phyloP scores from a whole-genome alignment of 1,140 invertebrate species.

The Choristoneura fumiferana region DNA sequence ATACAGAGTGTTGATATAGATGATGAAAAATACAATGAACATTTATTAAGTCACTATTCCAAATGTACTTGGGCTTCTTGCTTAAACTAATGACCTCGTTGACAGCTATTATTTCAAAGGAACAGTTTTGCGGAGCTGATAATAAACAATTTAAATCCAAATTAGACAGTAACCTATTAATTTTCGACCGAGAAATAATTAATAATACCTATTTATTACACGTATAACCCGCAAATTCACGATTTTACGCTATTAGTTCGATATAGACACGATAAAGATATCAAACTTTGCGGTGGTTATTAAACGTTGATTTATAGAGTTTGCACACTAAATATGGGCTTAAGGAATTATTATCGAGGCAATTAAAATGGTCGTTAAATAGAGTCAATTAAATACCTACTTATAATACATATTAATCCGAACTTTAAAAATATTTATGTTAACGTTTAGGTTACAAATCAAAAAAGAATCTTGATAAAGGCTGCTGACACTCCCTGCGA shows the following conservation, averaged over 20 bases:
- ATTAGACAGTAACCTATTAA: constrained; percentile 15
- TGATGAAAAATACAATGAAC: too few species aligned
- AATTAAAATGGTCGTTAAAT: constrained; percentile 1
- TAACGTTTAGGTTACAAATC: too few species aligned
- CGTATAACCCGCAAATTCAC: constrained; percentile 34
- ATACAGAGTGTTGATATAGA: too few species aligned
- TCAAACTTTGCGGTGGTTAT: constrained; percentile 55
- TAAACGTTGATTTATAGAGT: constrained; percentile 58
- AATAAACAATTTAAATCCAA: constrained; percentile 9
- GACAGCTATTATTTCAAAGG: background rate
- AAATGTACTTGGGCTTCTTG: too few species aligned
- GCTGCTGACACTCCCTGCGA: too few species aligned
- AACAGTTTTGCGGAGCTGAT: background rate
- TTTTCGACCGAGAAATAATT: constrained; percentile 16
- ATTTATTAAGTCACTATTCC: too few species aligned
- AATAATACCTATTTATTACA: constrained; percentile 30
- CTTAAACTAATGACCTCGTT: too few species aligned
- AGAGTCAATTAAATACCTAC: too few species aligned
- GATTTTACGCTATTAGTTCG: constrained; percentile 52
- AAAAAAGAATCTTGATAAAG: too few species aligned
- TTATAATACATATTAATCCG: too few species aligned
- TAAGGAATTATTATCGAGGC: constrained; percentile 40
- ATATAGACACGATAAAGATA: constrained; percentile 68
- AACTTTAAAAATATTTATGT: too few species aligned
- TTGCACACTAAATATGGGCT: constrained; percentile 31